These are phyloP conservation scores for Alectoris magna DNA, from an alignment of 2,797 vertebrate species.

Conservation along the genomic window DNA sequence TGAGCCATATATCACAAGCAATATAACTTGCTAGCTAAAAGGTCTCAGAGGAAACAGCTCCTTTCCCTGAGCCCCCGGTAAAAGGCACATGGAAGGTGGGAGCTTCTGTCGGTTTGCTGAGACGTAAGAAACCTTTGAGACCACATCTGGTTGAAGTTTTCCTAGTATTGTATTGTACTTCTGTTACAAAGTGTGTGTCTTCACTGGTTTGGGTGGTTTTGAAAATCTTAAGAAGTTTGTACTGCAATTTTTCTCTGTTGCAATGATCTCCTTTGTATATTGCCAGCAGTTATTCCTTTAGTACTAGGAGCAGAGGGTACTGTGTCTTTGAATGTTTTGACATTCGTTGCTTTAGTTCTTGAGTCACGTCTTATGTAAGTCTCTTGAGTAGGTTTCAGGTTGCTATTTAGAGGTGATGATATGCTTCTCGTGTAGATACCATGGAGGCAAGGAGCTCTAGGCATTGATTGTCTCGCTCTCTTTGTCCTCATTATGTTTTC, in stretches of 20 bases:
- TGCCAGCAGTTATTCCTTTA: conserved; percentile 30
- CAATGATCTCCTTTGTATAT: background rate
- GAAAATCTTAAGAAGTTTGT: background rate
- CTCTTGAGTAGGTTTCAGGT: conserved; percentile 66
- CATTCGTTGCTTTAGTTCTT: conserved; percentile 53
- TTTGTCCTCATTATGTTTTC: conserved; percentile 1
- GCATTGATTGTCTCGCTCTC: conserved; percentile 1
- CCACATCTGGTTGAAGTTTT: background rate
- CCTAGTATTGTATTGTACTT: background rate
- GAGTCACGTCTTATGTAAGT: conserved; percentile 52
- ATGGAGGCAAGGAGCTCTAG: conserved; percentile 3
- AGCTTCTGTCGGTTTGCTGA: background rate
- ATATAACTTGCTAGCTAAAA: background rate
- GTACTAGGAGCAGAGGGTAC: conserved; percentile 58
- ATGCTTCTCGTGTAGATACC: conserved; percentile 16
- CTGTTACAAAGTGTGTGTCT: background rate
- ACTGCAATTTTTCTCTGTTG: background rate
- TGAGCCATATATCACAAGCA: fast-evolving
- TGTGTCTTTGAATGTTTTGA: conserved; percentile 59
- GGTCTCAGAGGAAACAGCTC: background rate
- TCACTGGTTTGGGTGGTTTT: background rate
- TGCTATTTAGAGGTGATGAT: conserved; percentile 67
- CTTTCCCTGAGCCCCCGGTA: background rate
- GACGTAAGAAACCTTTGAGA: background rate
- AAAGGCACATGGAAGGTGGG: background rate